phyloP scores from a whole-genome alignment of 2,113 vertebrate genomes.

The Emydocephalus ijimae region DNA sequence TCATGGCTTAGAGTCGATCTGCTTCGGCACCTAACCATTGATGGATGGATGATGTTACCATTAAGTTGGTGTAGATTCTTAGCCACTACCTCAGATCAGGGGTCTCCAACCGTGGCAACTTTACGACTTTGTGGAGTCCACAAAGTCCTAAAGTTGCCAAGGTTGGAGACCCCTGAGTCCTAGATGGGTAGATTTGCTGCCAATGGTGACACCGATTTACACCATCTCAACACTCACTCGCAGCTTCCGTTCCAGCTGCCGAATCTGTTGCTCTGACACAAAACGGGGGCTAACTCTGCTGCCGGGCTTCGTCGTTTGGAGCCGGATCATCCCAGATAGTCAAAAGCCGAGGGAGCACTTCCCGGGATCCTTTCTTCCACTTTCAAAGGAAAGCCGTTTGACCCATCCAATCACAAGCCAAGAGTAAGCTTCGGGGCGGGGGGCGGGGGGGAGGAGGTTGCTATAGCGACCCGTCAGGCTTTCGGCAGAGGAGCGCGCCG shows the following conservation, averaged over 20 bases:
- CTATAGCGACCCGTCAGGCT: neutral
- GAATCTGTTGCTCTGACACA: slow-evolving; percentile 35
- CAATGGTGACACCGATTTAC: neutral
- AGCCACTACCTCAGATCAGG: neutral
- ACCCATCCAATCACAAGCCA: neutral
- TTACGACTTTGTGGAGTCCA: too few relatives aligned
- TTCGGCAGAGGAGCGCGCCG: too few relatives aligned
- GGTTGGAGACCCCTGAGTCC: too few relatives aligned
- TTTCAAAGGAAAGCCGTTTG: neutral
- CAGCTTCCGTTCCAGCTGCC: slow-evolving; percentile 59
- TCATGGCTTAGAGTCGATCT: neutral
- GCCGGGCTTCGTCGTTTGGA: neutral
- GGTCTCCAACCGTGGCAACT: too few relatives aligned
- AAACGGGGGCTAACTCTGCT: neutral
- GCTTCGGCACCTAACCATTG: neutral
- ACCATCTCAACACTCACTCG: slow-evolving; percentile 44
- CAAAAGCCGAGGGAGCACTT: neutral
- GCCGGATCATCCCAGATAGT: accelerated
- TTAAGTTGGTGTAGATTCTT: neutral
- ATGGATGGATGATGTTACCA: neutral
- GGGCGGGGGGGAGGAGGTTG: neutral
- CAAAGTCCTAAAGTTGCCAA: too few relatives aligned
- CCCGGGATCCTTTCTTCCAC: accelerated
- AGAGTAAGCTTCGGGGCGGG: neutral
- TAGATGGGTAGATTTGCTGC: neutral